Percentiles rank a stretch among this genome's conserved stretches.
These are phyloP conservation scores for Pardalotus punctatus DNA, from an alignment of 2,113 vertebrate genomes.

Conservation along the genomic window DNA sequence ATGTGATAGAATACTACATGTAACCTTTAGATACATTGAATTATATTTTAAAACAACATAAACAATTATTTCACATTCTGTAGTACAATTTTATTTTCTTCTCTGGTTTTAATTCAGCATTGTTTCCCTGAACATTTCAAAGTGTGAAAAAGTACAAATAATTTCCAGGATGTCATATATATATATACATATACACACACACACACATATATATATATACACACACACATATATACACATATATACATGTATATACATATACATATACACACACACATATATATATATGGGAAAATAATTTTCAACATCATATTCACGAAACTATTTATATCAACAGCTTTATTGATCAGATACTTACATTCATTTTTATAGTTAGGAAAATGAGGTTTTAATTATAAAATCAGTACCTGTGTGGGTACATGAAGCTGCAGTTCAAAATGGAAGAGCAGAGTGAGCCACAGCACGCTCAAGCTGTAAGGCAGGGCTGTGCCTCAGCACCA, in stretches of 20 bases:
- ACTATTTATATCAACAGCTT: background rate
- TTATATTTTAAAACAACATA: background rate
- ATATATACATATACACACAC: too few relatives aligned
- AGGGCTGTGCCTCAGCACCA: background rate
- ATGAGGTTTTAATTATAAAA: background rate
- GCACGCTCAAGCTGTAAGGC: background rate
- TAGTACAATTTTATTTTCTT: background rate
- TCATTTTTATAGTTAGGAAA: background rate
- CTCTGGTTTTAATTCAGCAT: background rate
- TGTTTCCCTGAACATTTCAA: background rate
- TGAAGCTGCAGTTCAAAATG: background rate
- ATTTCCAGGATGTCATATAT: background rate
- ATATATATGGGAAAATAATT: background rate
- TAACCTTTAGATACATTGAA: background rate
- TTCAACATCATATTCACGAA: background rate
- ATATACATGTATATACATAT: background rate
- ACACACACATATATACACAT: accelerated
- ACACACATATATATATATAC: background rate
- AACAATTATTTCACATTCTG: background rate
- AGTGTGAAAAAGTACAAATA: background rate
- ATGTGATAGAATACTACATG: background rate
- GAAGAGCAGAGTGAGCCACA: background rate
- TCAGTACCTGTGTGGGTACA: background rate
- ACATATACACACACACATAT: accelerated
- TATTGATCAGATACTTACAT: background rate